A percentile compares a stretch with the other conserved stretches of the same genome.
Conservation (phyloP, 92 coral and sea anemone species). For the Epizoanthus scotinus region DNA sequence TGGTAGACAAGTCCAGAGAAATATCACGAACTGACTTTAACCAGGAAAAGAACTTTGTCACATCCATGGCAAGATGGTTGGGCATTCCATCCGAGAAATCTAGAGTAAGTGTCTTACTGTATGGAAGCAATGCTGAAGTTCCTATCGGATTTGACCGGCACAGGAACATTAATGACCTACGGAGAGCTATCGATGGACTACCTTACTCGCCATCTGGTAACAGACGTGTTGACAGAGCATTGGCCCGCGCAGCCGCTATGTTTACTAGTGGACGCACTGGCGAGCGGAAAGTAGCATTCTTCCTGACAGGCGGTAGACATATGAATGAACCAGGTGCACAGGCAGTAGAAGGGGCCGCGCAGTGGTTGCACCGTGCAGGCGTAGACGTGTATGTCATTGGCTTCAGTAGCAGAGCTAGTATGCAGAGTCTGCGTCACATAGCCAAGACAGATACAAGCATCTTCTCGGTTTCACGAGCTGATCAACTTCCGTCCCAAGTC, state of each 20-base stretch:
- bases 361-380: slow-evolving; percentile 46
- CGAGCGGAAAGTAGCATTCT: slow-evolving; percentile 48
- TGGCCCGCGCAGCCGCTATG: slow-evolving; percentile 42
- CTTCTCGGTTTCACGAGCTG: slow-evolving; percentile 13
- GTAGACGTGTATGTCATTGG: slow-evolving; percentile 51
- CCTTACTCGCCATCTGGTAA: slow-evolving; percentile 46
- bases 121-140: slow-evolving; percentile 39
- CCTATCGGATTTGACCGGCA: slow-evolving; percentile 34
- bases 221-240: slow-evolving; percentile 44
- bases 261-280: slow-evolving; percentile 37
- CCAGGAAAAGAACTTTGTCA: slow-evolving; percentile 47
- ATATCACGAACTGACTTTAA: slow-evolving; percentile 40
- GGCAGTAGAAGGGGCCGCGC: slow-evolving; percentile 42
- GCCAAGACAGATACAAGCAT: slow-evolving; percentile 40
- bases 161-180: slow-evolving; percentile 30
- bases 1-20: slow-evolving; percentile 51
- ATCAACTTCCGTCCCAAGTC: slow-evolving; percentile 2
- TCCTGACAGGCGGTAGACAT: slow-evolving; percentile 51
- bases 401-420: slow-evolving; percentile 38
- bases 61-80: slow-evolving; percentile 34
- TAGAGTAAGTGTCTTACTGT: slow-evolving; percentile 51
- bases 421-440: slow-evolving; percentile 38
- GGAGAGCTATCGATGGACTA: slow-evolving; percentile 50
- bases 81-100: slow-evolving; percentile 41
- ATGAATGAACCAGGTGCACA: slow-evolving; percentile 25